Evolutionary conservation across 2,113 vertebrate species (phyloP).

Genomic region (Anseranas semipalmata): DNA sequence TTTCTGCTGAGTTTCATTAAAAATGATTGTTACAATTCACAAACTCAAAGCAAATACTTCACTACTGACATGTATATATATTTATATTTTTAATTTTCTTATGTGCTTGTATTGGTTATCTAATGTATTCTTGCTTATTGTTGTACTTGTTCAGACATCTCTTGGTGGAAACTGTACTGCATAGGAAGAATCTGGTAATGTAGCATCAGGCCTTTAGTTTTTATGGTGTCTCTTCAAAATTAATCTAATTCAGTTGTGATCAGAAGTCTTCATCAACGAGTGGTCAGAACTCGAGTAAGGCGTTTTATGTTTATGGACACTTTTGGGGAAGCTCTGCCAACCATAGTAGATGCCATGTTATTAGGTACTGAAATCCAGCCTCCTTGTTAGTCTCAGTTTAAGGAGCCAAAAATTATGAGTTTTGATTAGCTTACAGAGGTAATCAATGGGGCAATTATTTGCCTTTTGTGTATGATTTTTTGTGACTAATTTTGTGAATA

Average conservation of each 20-base stretch:
- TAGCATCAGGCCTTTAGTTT: neutral
- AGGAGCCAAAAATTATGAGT: neutral
- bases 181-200: neutral
- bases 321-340: neutral
- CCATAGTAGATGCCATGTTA: fast-evolving
- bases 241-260: neutral
- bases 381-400: neutral
- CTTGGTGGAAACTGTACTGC: neutral
- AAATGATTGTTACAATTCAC: neutral
- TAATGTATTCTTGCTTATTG: neutral
- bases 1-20: neutral
- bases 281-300: neutral
- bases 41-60: neutral
- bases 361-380: neutral
- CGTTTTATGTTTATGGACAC: neutral
- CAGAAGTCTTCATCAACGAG: neutral
- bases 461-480: neutral
- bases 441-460: neutral
- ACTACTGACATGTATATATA: neutral
- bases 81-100: neutral
- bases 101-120: neutral
- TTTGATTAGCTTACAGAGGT: neutral
- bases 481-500: neutral
- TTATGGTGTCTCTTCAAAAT: neutral
- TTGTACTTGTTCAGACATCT: neutral